Evolutionary conservation across 2,888 invertebrate species (phyloP).

Genomic region (Cantharis flavilabris): DNA sequence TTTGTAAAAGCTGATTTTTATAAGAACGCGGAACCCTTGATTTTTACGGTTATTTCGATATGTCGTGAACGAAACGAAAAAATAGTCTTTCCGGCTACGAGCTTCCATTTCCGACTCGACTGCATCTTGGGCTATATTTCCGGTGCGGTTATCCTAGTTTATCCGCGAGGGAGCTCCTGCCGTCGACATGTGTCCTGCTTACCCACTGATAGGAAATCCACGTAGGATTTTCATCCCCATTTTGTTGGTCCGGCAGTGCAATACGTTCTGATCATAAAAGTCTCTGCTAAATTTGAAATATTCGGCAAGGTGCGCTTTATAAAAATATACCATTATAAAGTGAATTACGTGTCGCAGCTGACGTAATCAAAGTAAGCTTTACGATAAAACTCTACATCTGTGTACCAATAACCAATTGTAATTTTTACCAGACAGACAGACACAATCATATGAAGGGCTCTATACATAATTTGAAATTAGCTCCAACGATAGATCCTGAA

Average conservation of each 20-base stretch:
- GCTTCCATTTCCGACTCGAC: conserved; percentile 60
- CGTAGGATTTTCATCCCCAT: conserved; percentile 46
- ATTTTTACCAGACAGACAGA: conserved; percentile 1
- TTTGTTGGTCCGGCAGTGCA: conserved; percentile 41
- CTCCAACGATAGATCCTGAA: conserved; percentile 1
- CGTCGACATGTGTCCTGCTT: conserved; percentile 62
- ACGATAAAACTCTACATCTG: conserved; percentile 16
- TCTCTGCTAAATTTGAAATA: conserved; percentile 42
- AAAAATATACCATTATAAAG: conserved; percentile 7
- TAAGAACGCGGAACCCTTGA: conserved; percentile 39
- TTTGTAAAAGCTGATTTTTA: conserved; percentile 38
- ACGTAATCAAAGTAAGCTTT: conserved; percentile 19
- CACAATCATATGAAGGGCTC: conserved; percentile 6
- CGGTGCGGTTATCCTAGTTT: conserved; percentile 63
- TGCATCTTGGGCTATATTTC: conserved; percentile 58
- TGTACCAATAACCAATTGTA: background rate
- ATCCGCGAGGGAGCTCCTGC: conserved; percentile 63
- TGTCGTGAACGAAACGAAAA: conserved; percentile 55
- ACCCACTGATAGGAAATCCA: conserved; percentile 50
- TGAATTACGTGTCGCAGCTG: conserved; percentile 22
- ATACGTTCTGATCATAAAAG: conserved; percentile 46
- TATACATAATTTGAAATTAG: background rate
- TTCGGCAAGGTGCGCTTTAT: conserved; percentile 21
- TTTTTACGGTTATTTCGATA: conserved; percentile 45
- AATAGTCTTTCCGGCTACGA: conserved; percentile 61